Percentiles rank a stretch among this genome's conserved stretches.
Evolutionary conservation across 2,113 vertebrate genomes (phyloP).

Genomic region (Cebus imitator): DNA sequence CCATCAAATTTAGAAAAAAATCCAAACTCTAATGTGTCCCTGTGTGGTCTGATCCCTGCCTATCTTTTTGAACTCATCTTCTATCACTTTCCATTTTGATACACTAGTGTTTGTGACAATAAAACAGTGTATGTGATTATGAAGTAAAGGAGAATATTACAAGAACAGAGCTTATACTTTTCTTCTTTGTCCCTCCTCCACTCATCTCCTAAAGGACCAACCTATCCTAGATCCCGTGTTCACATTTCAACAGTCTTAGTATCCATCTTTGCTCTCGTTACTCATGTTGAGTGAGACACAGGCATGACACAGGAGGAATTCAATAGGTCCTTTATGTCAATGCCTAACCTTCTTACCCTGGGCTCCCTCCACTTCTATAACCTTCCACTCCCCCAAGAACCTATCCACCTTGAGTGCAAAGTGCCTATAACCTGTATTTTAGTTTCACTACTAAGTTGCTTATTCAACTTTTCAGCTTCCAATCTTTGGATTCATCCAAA

Average conservation of each 20-base stretch:
- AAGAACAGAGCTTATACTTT: not conserved
- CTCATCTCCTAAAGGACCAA: not conserved
- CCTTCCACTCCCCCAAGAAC: not conserved
- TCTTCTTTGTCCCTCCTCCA: not conserved
- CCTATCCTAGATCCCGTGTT: not conserved
- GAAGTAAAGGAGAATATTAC: not conserved
- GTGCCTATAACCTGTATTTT: not conserved
- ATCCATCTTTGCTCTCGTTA: not conserved
- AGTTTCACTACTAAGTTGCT: not conserved
- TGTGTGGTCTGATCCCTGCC: not conserved
- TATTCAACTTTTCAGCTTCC: not conserved
- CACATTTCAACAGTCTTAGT: not conserved
- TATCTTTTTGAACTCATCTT: not conserved
- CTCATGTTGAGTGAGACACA: not conserved
- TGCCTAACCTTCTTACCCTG: not conserved
- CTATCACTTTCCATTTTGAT: not conserved
- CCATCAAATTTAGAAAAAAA: not conserved
- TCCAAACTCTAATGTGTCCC: not conserved
- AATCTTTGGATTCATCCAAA: not conserved
- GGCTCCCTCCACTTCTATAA: not conserved
- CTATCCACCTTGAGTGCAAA: not conserved
- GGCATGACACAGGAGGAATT: not conserved
- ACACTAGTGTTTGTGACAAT: not conserved
- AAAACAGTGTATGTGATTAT: not conserved
- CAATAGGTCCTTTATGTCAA: not conserved